Base-by-base conservation (phyloP, 1,140 invertebrate species). In the Drosophila nigromelanica region DNA sequence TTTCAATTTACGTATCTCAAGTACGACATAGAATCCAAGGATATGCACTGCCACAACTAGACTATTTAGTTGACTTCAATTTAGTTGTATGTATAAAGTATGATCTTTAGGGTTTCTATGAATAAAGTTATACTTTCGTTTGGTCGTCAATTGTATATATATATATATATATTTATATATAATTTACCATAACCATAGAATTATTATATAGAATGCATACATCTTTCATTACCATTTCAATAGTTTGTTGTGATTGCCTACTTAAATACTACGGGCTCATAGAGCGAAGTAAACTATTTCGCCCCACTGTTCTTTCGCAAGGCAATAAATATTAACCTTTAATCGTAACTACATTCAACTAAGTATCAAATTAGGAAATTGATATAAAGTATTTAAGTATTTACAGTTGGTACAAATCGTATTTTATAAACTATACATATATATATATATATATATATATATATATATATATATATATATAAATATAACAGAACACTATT, bases 71-170 rank as follows among this genome's bases (percentile, higher is more conserved):
- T 52, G 39, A 47, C 55, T 70, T 63, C 14, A 15, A 52, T 40
- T 35, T 42, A 59, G 35, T 60, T 69, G 35, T 10, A 42, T 45
- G 30, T 60, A 45, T 21, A 59, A 24, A 59, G 56, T 63, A 61
- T 76, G 73, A 64, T 74, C 64, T 63, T 71, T 66, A 50, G 56
- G 47, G 42, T 70, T 76, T 52, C 79, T 86, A 78, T 70, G 70
- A 77, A 63, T 86, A 86, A 86, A 86, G 82, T 86, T 86, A 72
- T 82, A 87, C 82, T 87, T 87, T 87, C 61, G 82, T 76, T 87
- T 87, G 82, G 82, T 83, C 80, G 80, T 87, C 82, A 76, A 87
- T 86, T 86, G 55, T 78, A 62, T 72, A 64, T 80, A 58, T 73
- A 75, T 77, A 48, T 74, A 62, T 73, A 76, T 77, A 6, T 27